Base-by-base conservation (phyloP, 1,140 invertebrate genomes). In the Bombus sibiricus region DNA sequence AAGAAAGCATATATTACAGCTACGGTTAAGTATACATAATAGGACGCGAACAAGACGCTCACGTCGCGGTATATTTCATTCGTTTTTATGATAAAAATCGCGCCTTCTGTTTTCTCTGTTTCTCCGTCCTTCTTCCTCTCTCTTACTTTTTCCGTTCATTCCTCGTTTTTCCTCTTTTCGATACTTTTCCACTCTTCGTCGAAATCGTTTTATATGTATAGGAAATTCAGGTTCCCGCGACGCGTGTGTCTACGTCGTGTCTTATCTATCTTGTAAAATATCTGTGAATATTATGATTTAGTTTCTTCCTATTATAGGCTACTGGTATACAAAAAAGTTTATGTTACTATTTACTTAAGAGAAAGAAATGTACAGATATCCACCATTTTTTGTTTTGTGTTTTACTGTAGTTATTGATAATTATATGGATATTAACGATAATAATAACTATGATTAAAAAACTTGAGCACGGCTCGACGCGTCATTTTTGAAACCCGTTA, bases 401-500 rank as follows among this genome's bases (percentile, higher is more conserved):
- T 95, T 95, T 95, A 95, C 92, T 94, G 94, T 95, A 95, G 95
- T 94, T 95, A 95, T 95, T 94, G 92, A 95, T 95, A 95, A 95
- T 95, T 95, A 95, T 95, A 95, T 95, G 94, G 94, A 95, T 95
- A 95, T 95, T 95, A 95, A 95, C 91, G 94, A 95, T 95, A 95
- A 95, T 95, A 95, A 95, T 95, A 95, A 95, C 94, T 95, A 95
- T 95, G 93, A 95, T 95, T 95, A 95, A 95, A 95, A 90, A 89
- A 88, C 76, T 86, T 90, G 85, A 88, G 79, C 83, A 88, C 86
- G 86, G 86, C 81, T 90, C 83, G 83, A 79, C 83, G 83, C 83
- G 83, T 85, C 83, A 85, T 85, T 85, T 85, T 85, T 85, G 41
- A 72, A 85, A 85, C 77, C 83, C 77, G 83, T 80, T 80, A 10